These are phyloP conservation scores for Meteorus cinctellus DNA, from an alignment of 2,888 invertebrate genomes.

Conservation along the genomic window DNA sequence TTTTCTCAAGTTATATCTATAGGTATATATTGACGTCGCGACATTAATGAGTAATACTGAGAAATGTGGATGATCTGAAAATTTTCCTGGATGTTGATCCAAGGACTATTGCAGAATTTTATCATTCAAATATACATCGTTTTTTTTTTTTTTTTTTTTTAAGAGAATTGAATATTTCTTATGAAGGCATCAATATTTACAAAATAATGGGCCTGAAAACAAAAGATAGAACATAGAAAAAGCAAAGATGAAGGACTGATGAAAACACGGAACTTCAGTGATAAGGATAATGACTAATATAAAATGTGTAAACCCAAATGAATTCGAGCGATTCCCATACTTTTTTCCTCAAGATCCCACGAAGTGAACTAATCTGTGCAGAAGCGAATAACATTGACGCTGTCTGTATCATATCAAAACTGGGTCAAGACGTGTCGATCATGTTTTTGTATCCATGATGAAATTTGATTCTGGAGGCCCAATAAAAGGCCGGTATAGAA, in stretches of 20 bases:
- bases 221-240: no score
- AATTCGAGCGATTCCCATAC: no score
- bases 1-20: neutral
- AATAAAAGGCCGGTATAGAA: neutral
- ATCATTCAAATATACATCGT: neutral
- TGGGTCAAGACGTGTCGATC: neutral
- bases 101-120: neutral
- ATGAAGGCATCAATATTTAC: neutral
- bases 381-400: neutral
- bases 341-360: neutral
- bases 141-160: no score
- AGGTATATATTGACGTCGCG: neutral
- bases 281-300: no score
- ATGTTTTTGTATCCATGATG: constrained; percentile 11
- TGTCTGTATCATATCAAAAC: neutral
- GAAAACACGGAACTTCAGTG: no score
- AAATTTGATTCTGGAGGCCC: constrained; percentile 6
- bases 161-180: neutral
- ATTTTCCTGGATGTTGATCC: neutral
- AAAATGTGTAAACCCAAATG: no score
- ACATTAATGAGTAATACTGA: neutral
- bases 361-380: neutral
- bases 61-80: neutral
- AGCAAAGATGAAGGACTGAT: no score
- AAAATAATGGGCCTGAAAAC: no score